Conservation (phyloP, 1,140 invertebrate genomes). For the Brachionus sp. region DNA sequence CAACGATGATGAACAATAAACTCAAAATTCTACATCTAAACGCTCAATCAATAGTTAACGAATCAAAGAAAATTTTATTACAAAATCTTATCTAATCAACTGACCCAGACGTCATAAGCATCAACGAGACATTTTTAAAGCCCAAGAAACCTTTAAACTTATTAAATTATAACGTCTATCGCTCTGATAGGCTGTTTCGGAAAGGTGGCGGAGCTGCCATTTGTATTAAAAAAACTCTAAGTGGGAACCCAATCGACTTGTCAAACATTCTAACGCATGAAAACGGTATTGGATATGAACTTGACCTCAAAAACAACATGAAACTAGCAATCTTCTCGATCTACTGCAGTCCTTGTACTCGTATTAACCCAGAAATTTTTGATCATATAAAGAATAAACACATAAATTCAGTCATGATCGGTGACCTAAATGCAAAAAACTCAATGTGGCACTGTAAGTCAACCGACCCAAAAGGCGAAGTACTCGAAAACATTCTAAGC, state of each 20-base stretch:
- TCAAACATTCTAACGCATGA: neutral
- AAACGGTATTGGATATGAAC: neutral
- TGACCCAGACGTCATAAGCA: neutral
- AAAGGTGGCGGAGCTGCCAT: neutral
- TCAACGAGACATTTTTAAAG: neutral
- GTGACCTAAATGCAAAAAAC: conserved; percentile 1
- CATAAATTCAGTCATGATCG: neutral
- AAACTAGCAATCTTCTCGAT: neutral
- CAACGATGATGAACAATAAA: neutral
- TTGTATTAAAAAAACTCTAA: neutral
- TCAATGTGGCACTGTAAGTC: neutral
- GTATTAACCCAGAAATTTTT: neutral
- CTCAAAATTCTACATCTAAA: conserved; percentile 16
- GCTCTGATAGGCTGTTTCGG: neutral
- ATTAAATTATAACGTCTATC: neutral
- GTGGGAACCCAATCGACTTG: neutral
- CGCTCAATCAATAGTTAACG: conserved; percentile 10
- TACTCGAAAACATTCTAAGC: neutral
- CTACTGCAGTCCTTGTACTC: neutral
- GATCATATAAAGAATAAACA: neutral
- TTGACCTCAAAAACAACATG: neutral
- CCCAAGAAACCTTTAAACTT: neutral
- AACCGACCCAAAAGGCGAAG: neutral
- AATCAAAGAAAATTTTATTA: neutral
- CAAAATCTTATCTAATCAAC: neutral